Evolutionary conservation across 2,888 invertebrate genomes (phyloP).

Genomic region (Thymelicus lineola): DNA sequence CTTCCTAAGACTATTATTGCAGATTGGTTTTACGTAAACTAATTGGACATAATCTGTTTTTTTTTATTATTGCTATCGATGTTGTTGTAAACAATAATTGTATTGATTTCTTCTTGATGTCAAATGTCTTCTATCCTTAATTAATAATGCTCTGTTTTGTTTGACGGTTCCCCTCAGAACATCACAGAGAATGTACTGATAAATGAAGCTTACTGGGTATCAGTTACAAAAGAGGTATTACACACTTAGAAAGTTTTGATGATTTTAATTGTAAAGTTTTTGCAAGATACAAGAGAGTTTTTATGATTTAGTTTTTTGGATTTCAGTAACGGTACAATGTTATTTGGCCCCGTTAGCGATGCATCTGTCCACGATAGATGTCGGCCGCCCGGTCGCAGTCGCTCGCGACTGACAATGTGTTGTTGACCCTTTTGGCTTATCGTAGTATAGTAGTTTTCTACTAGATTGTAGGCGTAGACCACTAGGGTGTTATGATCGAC

Average conservation of each 20-base stretch:
- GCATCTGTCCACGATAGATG: conserved; percentile 85
- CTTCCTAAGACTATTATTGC: conserved; percentile 45
- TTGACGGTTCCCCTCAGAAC: conserved; percentile 92
- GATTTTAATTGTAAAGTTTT: conserved; percentile 84
- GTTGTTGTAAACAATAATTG: conserved; percentile 26
- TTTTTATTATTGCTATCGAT: conserved; percentile 53
- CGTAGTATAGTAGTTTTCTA: conserved; percentile 82
- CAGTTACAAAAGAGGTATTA: conserved; percentile 95
- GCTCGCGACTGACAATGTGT: conserved; percentile 68
- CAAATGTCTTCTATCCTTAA: conserved; percentile 56
- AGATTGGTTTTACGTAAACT: conserved; percentile 76
- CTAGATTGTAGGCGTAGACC: conserved; percentile 84
- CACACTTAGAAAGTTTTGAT: conserved; percentile 88
- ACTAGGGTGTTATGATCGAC: conserved; percentile 83
- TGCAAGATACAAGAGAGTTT: conserved; percentile 83
- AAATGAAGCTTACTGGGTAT: conserved; percentile 97
- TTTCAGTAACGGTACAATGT: conserved; percentile 84
- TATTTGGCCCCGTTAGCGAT: conserved; percentile 86
- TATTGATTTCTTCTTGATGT: conserved; percentile 48
- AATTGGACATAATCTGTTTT: conserved; percentile 76
- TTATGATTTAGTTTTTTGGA: conserved; percentile 85
- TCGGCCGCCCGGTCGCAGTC: conserved; percentile 61
- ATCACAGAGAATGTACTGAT: conserved; percentile 98
- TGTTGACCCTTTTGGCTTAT: conserved; percentile 83
- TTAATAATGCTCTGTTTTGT: conserved; percentile 81